Conservation (phyloP, 2,888 invertebrate genomes). For the Drosophila subsilvestris region DNA sequence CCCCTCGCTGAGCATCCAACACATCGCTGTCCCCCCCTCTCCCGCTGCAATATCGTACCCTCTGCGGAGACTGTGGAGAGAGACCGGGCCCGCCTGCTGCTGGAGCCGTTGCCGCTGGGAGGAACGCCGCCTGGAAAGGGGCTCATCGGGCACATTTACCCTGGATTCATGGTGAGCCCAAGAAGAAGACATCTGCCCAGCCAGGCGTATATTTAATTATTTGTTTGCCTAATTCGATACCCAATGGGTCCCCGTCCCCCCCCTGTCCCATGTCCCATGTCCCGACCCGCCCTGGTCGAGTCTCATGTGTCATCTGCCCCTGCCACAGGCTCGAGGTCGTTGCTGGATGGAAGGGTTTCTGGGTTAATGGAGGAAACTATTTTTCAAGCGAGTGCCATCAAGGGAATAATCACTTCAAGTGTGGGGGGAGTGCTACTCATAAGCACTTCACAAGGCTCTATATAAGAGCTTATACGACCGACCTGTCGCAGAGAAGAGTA, state of each 20-base stretch:
- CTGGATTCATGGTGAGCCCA: constrained; percentile 74
- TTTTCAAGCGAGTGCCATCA: constrained; percentile 23
- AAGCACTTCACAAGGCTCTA: constrained; percentile 2
- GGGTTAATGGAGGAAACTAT: constrained; percentile 43
- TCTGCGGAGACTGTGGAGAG: constrained; percentile 43
- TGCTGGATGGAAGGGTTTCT: constrained; percentile 13
- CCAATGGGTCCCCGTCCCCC: constrained; percentile 1
- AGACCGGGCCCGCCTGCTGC: constrained; percentile 47
- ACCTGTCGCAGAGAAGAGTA: not conserved
- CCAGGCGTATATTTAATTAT: constrained; percentile 71
- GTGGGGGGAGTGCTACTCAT: constrained; percentile 13
- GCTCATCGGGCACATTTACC: constrained; percentile 48
- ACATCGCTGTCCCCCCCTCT: constrained; percentile 14
- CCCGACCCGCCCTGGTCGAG: constrained; percentile 9
- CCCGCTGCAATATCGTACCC: constrained; percentile 11
- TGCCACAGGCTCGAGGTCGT: not conserved
- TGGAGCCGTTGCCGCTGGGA: constrained; percentile 47
- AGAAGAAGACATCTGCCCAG: constrained; percentile 59
- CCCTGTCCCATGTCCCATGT: not conserved
- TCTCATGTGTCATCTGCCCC: constrained; percentile 55
- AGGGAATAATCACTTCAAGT: constrained; percentile 18
- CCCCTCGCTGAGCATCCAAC: constrained; percentile 39
- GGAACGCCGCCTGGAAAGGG: constrained; percentile 38
- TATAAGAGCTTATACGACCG: not conserved
- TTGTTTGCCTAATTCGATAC: constrained; percentile 67